Evolutionary conservation across 2,888 invertebrate species (phyloP).

Genomic region (Heliconius charithonia): DNA sequence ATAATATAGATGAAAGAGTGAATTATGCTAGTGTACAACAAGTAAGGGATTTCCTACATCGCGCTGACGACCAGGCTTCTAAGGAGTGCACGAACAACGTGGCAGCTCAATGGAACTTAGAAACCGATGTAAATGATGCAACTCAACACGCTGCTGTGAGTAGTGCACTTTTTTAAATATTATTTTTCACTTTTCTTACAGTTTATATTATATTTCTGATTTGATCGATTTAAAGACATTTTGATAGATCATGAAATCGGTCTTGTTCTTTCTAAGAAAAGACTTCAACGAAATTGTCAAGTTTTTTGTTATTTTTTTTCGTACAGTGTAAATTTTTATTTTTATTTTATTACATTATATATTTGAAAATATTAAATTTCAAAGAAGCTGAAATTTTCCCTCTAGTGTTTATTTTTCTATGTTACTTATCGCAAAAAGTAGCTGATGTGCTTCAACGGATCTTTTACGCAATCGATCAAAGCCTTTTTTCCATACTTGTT

Average conservation of each 20-base stretch:
- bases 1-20: constrained; percentile 71
- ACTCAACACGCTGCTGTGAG: constrained; percentile 93
- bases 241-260: not conserved
- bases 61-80: constrained; percentile 89
- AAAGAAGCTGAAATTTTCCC: not conserved
- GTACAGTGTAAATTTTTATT: too few species aligned
- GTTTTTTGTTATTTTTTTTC: too few species aligned
- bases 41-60: constrained; percentile 85
- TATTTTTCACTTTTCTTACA: not conserved
- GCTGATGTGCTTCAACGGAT: not conserved
- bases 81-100: constrained; percentile 93
- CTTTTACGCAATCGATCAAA: not conserved
- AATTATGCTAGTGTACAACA: constrained; percentile 76
- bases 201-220: not conserved
- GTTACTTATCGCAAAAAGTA: not conserved
- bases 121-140: constrained; percentile 92
- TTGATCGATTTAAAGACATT: not conserved
- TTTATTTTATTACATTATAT: too few species aligned
- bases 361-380: too few species aligned
- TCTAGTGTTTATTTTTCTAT: not conserved
- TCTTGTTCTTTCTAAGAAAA: constrained; percentile 1
- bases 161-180: constrained; percentile 50
- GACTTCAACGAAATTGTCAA: constrained; percentile 19
- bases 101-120: constrained; percentile 95
- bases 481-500: too few species aligned